These are phyloP conservation scores for Orussus abietinus DNA, from an alignment of 1,140 invertebrate species.

Conservation along the genomic window DNA sequence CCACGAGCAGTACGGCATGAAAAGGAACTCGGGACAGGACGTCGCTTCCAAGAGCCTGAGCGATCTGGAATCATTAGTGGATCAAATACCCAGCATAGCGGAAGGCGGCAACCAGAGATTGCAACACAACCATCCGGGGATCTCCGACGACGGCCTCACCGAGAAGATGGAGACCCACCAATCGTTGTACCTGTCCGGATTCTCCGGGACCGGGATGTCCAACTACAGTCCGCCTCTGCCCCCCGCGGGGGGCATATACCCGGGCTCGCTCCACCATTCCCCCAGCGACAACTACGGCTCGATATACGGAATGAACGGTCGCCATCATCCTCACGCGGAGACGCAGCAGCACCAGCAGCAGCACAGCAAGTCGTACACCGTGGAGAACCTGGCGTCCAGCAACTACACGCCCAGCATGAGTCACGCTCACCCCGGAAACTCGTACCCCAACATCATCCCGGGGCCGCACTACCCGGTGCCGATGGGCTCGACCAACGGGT, in stretches of 20 bases:
- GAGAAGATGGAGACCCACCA: slow-evolving; percentile 40
- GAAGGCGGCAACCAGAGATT: slow-evolving; percentile 57
- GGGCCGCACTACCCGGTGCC: slow-evolving; percentile 49
- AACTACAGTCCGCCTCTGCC: slow-evolving; percentile 45
- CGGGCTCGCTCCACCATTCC: slow-evolving; percentile 36
- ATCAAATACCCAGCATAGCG: slow-evolving; percentile 85
- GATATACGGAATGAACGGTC: slow-evolving; percentile 36
- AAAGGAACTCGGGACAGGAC: slow-evolving; percentile 58
- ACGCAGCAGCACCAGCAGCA: slow-evolving; percentile 33
- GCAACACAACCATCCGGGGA: slow-evolving; percentile 38
- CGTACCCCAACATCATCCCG: slow-evolving; percentile 45
- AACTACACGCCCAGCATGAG: slow-evolving; percentile 48
- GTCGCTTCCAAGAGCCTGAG: slow-evolving; percentile 84
- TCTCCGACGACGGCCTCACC: slow-evolving; percentile 29
- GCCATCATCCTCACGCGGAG: slow-evolving; percentile 27
- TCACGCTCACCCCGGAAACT: slow-evolving; percentile 36
- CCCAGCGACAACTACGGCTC: slow-evolving; percentile 42
- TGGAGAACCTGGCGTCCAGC: slow-evolving; percentile 50
- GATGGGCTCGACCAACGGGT: slow-evolving; percentile 44
- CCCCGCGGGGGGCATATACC: slow-evolving; percentile 28
- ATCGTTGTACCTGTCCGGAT: slow-evolving; percentile 35
- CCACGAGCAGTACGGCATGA: slow-evolving; percentile 45
- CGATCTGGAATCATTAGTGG: slow-evolving; percentile 81
- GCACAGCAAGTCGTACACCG: slow-evolving; percentile 50
- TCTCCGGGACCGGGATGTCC: slow-evolving; percentile 30